These are phyloP conservation scores for Drepana arcuata DNA, from an alignment of 1,140 invertebrate species.

Conservation along the genomic window DNA sequence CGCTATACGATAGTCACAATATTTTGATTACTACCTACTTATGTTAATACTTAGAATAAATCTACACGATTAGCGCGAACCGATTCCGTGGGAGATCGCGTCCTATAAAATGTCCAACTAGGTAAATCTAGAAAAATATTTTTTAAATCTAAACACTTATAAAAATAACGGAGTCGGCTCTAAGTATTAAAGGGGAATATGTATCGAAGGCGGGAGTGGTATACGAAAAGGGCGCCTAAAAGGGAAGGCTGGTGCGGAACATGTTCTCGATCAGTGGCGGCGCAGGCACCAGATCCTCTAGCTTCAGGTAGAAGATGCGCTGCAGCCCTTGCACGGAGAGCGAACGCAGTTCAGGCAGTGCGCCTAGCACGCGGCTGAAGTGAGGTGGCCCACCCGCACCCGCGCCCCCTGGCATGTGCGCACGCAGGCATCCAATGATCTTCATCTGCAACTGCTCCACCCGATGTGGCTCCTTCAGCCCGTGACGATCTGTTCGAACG, in stretches of 20 bases:
- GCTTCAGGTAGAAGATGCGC: constrained; percentile 93
- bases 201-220: constrained; percentile 55
- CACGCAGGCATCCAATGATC: constrained; percentile 92
- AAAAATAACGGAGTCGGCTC: constrained; percentile 66
- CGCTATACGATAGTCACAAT: constrained; percentile 41
- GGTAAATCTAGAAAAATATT: constrained; percentile 64
- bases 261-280: constrained; percentile 95
- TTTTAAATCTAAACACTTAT: constrained; percentile 59
- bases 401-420: constrained; percentile 93
- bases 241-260: constrained; percentile 94
- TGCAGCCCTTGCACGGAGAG: constrained; percentile 94
- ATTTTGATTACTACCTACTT: too few relatives aligned
- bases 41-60: too few relatives aligned
- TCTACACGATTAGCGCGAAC: constrained; percentile 52
- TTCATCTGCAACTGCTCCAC: constrained; percentile 97
- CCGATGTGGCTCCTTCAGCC: constrained; percentile 90
- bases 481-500: constrained; percentile 89
- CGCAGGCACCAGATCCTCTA: constrained; percentile 92
- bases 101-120: constrained; percentile 48
- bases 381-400: constrained; percentile 90
- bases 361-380: constrained; percentile 91
- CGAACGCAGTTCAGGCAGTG: constrained; percentile 91
- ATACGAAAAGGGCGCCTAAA: constrained; percentile 74
- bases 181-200: constrained; percentile 39
- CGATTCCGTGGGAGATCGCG: constrained; percentile 64